These are phyloP conservation scores for Neosilurus hyrtlii DNA, from an alignment of 2,797 vertebrate species.

Conservation along the genomic window DNA sequence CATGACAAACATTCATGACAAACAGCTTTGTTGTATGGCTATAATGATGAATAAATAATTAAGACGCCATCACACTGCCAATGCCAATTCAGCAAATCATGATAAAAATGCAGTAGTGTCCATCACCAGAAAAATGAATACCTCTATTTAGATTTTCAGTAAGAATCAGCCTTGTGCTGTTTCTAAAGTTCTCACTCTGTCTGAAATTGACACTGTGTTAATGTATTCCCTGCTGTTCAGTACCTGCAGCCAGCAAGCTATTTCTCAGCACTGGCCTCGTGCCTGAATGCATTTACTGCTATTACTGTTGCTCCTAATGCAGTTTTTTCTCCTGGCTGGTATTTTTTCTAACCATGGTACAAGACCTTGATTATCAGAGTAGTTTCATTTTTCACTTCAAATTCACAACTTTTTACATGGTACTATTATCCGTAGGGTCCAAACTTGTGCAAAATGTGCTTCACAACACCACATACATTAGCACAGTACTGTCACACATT, in stretches of 20 bases:
- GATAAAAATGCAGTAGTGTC: slow-evolving; percentile 4
- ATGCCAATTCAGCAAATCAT: slow-evolving; percentile 23
- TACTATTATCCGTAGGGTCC: not conserved
- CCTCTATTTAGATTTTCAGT: slow-evolving; percentile 52
- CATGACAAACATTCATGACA: not conserved
- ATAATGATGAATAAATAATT: not conserved
- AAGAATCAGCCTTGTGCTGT: slow-evolving; percentile 49
- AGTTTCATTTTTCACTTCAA: slow-evolving; percentile 65
- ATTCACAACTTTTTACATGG: slow-evolving; percentile 55
- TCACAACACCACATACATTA: not conserved
- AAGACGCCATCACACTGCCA: slow-evolving; percentile 1
- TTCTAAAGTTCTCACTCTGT: slow-evolving; percentile 23
- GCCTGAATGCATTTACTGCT: slow-evolving; percentile 55
- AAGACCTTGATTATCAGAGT: slow-evolving; percentile 57
- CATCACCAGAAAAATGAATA: slow-evolving; percentile 47
- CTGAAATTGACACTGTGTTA: slow-evolving; percentile 44
- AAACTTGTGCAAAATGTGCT: not conserved
- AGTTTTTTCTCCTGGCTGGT: slow-evolving; percentile 41
- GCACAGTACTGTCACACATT: not conserved
- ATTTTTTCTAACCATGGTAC: slow-evolving; percentile 49
- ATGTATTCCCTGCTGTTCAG: slow-evolving; percentile 43
- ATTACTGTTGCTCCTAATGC: slow-evolving; percentile 51
- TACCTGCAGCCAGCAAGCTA: slow-evolving; percentile 37
- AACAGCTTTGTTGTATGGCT: not conserved
- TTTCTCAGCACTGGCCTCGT: slow-evolving; percentile 42